These are phyloP conservation scores for Agriopis marginaria DNA, from an alignment of 2,888 invertebrate genomes.

Conservation along the genomic window DNA sequence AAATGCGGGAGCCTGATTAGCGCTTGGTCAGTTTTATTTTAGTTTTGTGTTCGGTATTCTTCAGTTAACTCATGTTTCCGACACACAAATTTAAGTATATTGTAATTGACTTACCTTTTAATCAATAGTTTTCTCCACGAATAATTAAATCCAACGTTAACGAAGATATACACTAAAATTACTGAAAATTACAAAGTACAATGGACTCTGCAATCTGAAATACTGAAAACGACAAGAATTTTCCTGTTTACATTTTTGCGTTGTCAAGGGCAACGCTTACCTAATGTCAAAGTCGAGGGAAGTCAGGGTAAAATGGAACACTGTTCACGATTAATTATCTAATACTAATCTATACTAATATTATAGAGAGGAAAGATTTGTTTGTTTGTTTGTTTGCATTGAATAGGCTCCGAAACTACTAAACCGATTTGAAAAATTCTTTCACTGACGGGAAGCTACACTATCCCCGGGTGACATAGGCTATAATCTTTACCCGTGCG, in stretches of 20 bases:
- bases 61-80: too few species aligned
- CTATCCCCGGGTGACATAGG: too few species aligned
- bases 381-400: too few species aligned
- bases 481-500: too few species aligned
- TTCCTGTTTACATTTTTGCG: conserved; percentile 37
- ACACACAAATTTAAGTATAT: not conserved
- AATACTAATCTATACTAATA: too few species aligned
- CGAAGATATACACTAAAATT: not conserved
- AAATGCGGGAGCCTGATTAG: too few species aligned
- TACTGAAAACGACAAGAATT: conserved; percentile 15
- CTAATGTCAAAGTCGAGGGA: conserved; percentile 29
- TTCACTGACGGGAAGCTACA: too few species aligned
- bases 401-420: too few species aligned
- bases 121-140: not conserved
- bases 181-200: not conserved
- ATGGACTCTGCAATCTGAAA: not conserved
- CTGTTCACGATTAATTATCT: not conserved
- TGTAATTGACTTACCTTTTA: not conserved
- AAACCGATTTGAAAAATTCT: too few species aligned
- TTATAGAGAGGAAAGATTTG: too few species aligned
- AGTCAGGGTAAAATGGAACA: conserved; percentile 11
- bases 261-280: conserved; percentile 35
- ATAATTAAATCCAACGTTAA: not conserved
- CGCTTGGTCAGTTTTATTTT: too few species aligned
- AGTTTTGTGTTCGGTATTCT: too few species aligned